These are phyloP conservation scores for Plestiodon gilberti DNA, from an alignment of 2,113 vertebrate species.

Conservation along the genomic window DNA sequence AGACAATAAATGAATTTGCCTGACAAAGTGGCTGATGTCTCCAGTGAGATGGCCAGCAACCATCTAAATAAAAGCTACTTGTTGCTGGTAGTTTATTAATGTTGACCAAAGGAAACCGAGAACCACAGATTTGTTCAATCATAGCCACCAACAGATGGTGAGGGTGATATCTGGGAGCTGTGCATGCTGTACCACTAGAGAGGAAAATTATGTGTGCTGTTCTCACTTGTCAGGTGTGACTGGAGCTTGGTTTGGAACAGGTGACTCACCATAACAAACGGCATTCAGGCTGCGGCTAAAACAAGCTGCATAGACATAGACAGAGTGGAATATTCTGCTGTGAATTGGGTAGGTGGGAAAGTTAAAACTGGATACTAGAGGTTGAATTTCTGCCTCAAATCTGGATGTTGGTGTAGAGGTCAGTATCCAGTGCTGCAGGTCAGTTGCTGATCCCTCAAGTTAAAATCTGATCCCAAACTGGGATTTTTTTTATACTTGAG, in stretches of 20 bases:
- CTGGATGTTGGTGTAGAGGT: neutral
- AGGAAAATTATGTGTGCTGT: neutral
- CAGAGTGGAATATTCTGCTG: neutral
- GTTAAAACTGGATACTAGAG: neutral
- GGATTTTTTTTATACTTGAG: neutral
- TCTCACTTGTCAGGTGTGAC: neutral
- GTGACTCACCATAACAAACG: neutral
- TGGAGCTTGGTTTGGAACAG: neutral
- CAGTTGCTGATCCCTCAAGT: neutral
- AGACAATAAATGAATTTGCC: neutral
- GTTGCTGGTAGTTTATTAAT: neutral
- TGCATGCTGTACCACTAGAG: fast-evolving
- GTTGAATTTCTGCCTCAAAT: neutral
- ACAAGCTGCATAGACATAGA: neutral
- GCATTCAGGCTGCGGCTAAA: conserved; percentile 34
- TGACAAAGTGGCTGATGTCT: conserved; percentile 6
- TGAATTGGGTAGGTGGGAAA: neutral
- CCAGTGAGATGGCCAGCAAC: conserved; percentile 12
- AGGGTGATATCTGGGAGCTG: neutral
- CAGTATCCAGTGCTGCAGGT: neutral
- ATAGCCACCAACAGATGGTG: fast-evolving
- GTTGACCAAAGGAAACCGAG: neutral
- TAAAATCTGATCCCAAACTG: neutral
- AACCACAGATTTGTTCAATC: neutral
- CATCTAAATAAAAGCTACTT: neutral